These are phyloP conservation scores for Dolichallabes microphthalmus DNA, from an alignment of 2,113 vertebrate species.

Conservation along the genomic window DNA sequence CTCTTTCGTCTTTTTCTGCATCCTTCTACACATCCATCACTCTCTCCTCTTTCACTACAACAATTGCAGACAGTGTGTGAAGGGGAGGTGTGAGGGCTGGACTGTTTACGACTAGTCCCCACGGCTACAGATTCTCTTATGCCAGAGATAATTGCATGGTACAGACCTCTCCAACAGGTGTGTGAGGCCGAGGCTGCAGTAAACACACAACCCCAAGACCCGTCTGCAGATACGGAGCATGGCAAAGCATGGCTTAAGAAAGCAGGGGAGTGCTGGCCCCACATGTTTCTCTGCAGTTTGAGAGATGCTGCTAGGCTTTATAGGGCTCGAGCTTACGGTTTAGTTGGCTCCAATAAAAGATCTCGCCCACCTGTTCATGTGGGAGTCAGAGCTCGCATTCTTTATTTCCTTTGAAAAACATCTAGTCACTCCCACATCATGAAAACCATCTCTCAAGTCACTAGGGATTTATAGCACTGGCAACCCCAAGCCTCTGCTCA, in stretches of 20 bases:
- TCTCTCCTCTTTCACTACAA: neutral
- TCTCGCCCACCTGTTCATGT: conserved; percentile 67
- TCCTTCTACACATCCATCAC: conserved; percentile 26
- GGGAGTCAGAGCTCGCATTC: conserved; percentile 27
- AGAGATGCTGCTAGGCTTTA: conserved; percentile 14
- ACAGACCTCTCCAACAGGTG: conserved; percentile 67
- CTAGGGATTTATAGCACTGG: conserved; percentile 4
- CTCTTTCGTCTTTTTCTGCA: conserved; percentile 30
- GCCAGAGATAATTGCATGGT: conserved; percentile 73
- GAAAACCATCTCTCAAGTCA: conserved; percentile 31
- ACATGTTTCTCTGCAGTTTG: conserved; percentile 59
- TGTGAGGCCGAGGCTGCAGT: conserved; percentile 52
- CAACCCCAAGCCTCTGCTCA: neutral
- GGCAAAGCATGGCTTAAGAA: neutral
- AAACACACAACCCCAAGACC: conserved; percentile 59
- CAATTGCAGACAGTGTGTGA: neutral
- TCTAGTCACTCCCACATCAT: conserved; percentile 51
- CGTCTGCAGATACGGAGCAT: neutral
- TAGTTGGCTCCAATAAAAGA: conserved; percentile 66
- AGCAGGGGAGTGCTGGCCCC: neutral
- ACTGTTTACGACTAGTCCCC: conserved; percentile 69
- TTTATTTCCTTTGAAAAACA: conserved; percentile 30
- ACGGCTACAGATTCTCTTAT: conserved; percentile 71
- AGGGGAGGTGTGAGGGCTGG: conserved; percentile 48
- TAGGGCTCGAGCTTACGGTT: conserved; percentile 56